Conservation (phyloP, 2,888 invertebrate species). For the Bimastos eiseni region DNA sequence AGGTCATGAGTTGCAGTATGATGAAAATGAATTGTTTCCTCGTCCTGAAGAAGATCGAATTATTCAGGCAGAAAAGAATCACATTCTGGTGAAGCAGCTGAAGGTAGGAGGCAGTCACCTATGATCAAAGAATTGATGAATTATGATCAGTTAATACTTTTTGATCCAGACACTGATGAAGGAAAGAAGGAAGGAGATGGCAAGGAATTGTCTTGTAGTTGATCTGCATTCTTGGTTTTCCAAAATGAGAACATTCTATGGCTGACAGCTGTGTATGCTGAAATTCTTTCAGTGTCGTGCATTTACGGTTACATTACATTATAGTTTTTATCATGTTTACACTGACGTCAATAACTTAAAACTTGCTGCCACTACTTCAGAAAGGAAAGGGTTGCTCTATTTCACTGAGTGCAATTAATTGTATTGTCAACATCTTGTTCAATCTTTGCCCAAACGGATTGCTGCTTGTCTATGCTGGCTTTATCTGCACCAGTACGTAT, state of each 20-base stretch:
- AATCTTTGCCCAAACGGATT: not conserved
- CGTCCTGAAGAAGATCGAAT: slow-evolving; percentile 84
- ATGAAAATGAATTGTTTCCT: slow-evolving; percentile 71
- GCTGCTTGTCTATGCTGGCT: not conserved
- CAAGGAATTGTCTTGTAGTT: no score
- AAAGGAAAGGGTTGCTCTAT: not conserved
- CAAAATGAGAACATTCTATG: no score
- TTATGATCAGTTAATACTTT: no score
- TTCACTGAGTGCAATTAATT: not conserved
- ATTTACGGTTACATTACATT: no score
- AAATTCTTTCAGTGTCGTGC: no score
- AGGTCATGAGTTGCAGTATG: slow-evolving; percentile 38
- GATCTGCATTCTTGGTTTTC: no score
- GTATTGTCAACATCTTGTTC: not conserved
- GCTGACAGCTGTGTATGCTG: not conserved
- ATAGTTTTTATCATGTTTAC: no score
- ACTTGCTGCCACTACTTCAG: no score
- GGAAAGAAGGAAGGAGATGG: no score
- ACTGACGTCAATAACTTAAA: no score
- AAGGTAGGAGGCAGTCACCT: slow-evolving; percentile 70
- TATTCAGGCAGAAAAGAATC: slow-evolving; percentile 91
- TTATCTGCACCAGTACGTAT: not conserved
- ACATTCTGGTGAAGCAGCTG: slow-evolving; percentile 90
- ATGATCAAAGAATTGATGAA: no score
- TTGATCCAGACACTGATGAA: no score